Evolutionary conservation across 2,888 invertebrate species (phyloP).

Genomic region (Tetanocera ferruginea): DNA sequence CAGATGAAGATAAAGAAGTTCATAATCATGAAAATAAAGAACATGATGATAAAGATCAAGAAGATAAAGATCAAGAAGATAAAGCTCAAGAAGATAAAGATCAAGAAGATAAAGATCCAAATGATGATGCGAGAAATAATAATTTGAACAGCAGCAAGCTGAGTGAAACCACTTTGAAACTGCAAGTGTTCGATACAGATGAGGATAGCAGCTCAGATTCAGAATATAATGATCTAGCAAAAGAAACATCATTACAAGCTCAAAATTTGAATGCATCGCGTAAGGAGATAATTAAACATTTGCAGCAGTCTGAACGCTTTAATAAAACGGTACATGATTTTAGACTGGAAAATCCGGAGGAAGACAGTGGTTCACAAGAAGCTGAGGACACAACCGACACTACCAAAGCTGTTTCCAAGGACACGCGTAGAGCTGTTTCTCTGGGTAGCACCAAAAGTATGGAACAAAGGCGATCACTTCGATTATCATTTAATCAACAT

Average conservation of each 20-base stretch:
- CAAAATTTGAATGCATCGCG: slow-evolving; percentile 41
- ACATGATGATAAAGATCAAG: background rate
- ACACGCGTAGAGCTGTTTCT: background rate
- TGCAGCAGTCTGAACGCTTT: slow-evolving; percentile 48
- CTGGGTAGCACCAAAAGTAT: background rate
- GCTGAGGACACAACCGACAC: background rate
- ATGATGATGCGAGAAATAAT: background rate
- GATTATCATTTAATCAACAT: too few relatives aligned
- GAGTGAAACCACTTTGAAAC: slow-evolving; percentile 47
- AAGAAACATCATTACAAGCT: background rate
- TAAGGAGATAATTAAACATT: slow-evolving; percentile 40
- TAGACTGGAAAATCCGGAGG: slow-evolving; percentile 31
- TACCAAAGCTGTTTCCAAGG: background rate
- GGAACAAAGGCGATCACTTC: background rate
- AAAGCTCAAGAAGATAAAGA: background rate
- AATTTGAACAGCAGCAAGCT: slow-evolving; percentile 44
- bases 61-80: background rate
- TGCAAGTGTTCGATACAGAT: slow-evolving; percentile 30
- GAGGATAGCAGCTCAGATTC: background rate
- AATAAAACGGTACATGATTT: slow-evolving; percentile 50
- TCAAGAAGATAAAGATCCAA: background rate
- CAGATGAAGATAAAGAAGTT: background rate
- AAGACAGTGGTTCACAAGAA: background rate
- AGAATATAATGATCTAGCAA: slow-evolving; percentile 22
- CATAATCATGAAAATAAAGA: background rate